Evolutionary conservation across 1,140 invertebrate species (phyloP), one percentile per base, ranked within the genome.

Genomic region (Caenorhabditis briggsae): DNA sequence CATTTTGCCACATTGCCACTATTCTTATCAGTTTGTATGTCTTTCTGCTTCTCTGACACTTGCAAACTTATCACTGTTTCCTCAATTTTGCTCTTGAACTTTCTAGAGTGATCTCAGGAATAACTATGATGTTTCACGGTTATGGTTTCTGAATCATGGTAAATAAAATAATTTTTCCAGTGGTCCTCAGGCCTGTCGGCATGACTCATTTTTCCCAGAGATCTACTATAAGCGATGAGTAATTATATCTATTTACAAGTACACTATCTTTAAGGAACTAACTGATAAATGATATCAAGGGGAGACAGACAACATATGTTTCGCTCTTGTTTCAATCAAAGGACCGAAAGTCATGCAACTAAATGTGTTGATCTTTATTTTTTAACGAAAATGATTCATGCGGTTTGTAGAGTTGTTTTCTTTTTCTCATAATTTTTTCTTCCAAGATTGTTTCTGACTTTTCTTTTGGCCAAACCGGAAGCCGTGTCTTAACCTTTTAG

Each of bases 191-290:
- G 11, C 18, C 14, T n/a, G n/a, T 8, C n/a, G n/a, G 56, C 16
- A 70, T 70, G 64, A 70, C n/a, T 70, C 64, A 70, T 16, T 43
- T 70, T 70, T 70, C 64, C 64, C 64, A 70, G 11, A 46, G 64
- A 43, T 70, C 41, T 41, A 43, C 16, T 25, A 18, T 8, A 20
- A 11, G 23, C 23, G 64, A 46, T 70, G 64, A 70, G 64, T 70
- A 70, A 70, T 65, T 65, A 20, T 46, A 70, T 33, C 33, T 33
- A 33, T 70, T 46, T 46, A 23, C 23, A 43, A 70, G 33, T 70
- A 43, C 41, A 46, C 41, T 18, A 14, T 64, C 20, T 70, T 70
- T 70, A 70, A 46, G 64, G 64, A 70, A 70, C 64, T 46, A n/a
- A 64, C n/a, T 25, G 2, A 43, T 43, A 70, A 43, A 70, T 46